A percentile compares a stretch with the other conserved stretches of the same genome.
phyloP scores from a whole-genome alignment of 1,140 invertebrate species.

The Euwallacea fornicatus region DNA sequence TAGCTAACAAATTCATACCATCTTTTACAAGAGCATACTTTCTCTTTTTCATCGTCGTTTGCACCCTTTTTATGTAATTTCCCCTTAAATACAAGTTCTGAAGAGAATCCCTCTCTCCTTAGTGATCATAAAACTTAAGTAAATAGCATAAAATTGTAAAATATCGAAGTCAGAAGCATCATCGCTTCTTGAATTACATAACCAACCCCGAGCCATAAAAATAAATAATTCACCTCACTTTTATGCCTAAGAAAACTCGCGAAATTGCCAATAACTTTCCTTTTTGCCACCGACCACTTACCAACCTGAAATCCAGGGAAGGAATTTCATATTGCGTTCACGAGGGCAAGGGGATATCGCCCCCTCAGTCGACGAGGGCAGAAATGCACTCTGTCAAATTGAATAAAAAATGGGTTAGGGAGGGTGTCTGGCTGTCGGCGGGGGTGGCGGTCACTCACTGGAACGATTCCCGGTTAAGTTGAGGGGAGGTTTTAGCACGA shows the following conservation, averaged over 20 bases:
- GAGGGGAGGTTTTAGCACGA: conserved; percentile 12
- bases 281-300: too few relatives aligned
- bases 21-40: too few relatives aligned
- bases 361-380: conserved; percentile 3
- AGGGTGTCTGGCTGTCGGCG: conserved; percentile 4
- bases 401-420: conserved; percentile 32
- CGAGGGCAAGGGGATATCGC: conserved; percentile 6
- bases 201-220: too few relatives aligned
- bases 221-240: not conserved
- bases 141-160: too few relatives aligned
- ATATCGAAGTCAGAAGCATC: too few relatives aligned
- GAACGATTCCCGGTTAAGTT: conserved; percentile 18
- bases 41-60: too few relatives aligned
- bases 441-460: conserved; percentile 25
- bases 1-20: too few relatives aligned
- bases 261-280: not conserved
- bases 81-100: too few relatives aligned
- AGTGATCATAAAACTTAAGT: too few relatives aligned
- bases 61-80: too few relatives aligned
- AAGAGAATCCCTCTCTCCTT: too few relatives aligned
- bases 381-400: conserved; percentile 18
- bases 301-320: not conserved
- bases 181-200: too few relatives aligned
- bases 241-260: not conserved
- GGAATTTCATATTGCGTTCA: conserved; percentile 1